Conservation (phyloP, 2,113 vertebrate genomes). For the Amblyopsis rosae region DNA sequence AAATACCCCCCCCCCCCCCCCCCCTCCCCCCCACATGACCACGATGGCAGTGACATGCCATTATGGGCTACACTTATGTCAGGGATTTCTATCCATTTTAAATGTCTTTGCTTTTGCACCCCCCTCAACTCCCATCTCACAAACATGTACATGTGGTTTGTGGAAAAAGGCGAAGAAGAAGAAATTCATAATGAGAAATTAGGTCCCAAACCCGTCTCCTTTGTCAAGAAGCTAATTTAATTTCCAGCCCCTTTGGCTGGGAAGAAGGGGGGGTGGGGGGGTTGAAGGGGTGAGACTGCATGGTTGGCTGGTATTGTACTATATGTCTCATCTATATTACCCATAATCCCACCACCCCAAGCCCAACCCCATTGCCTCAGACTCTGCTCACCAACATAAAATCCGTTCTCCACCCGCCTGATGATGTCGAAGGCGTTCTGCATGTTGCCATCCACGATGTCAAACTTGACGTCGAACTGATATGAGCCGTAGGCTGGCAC, state of each 20-base stretch:
- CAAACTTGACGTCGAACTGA: conserved; percentile 89
- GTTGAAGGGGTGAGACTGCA: conserved; percentile 2
- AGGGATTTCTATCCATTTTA: conserved; percentile 5
- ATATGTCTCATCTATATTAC: conserved; percentile 12
- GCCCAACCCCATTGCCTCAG: background rate
- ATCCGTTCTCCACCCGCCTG: conserved; percentile 87
- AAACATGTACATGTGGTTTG: conserved; percentile 66
- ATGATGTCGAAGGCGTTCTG: conserved; percentile 91
- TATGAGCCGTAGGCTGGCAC: conserved; percentile 78
- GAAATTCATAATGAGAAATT: conserved; percentile 62
- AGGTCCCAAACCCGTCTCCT: conserved; percentile 56
- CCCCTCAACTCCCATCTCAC: conserved; percentile 35
- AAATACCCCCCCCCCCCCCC: too few relatives aligned
- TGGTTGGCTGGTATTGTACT: conserved; percentile 36
- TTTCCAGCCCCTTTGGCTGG: conserved; percentile 49
- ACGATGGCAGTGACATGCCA: conserved; percentile 50
- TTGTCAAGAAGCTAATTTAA: conserved; percentile 47
- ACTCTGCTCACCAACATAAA: conserved; percentile 89
- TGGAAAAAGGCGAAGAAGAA: conserved; percentile 10
- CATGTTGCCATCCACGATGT: conserved; percentile 91
- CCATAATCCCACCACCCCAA: conserved; percentile 4
- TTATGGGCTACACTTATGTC: conserved; percentile 50
- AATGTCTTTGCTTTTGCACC: conserved; percentile 9
- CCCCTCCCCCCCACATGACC: conserved; percentile 28
- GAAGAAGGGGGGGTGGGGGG: conserved; percentile 14